Evolutionary conservation across 1,140 invertebrate genomes (phyloP).

Genomic region (Thaumetopoea pityocampa): DNA sequence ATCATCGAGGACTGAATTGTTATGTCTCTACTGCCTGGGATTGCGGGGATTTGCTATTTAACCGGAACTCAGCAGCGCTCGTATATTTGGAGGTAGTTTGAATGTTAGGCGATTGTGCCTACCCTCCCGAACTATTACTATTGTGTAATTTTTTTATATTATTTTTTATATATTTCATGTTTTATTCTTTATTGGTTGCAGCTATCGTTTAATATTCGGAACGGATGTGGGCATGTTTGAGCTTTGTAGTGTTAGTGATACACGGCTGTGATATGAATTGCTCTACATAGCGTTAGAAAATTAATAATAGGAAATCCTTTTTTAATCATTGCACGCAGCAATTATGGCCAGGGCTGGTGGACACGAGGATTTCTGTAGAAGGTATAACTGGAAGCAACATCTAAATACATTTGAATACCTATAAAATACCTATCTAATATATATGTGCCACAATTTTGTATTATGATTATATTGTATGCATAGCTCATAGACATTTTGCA

Average conservation of each 20-base stretch:
- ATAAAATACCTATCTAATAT: too few species aligned
- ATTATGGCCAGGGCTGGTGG: constrained; percentile 71
- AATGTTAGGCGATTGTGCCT: too few species aligned
- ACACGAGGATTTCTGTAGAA: constrained; percentile 70
- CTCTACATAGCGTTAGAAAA: constrained; percentile 37
- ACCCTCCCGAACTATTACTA: too few species aligned
- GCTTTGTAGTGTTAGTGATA: constrained; percentile 54
- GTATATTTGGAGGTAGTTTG: too few species aligned
- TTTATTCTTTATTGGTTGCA: constrained; percentile 62
- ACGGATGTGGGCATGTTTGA: constrained; percentile 72
- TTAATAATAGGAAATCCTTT: constrained; percentile 50
- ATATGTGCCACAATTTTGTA: constrained; percentile 9
- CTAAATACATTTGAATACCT: too few species aligned
- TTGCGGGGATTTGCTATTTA: too few species aligned
- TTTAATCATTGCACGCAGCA: constrained; percentile 71
- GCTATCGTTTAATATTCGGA: constrained; percentile 70
- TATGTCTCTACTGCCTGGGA: too few species aligned
- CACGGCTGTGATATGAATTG: constrained; percentile 67
- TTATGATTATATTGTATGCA: too few species aligned
- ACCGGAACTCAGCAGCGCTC: too few species aligned
- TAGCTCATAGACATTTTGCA: too few species aligned
- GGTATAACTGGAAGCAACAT: constrained; percentile 72
- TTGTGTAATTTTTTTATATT: constrained; percentile 18
- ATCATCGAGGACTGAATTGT: too few species aligned
- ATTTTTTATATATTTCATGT: constrained; percentile 22